Evolutionary conservation across 1,140 invertebrate species (phyloP).

Genomic region (Dendroctonus valens): DNA sequence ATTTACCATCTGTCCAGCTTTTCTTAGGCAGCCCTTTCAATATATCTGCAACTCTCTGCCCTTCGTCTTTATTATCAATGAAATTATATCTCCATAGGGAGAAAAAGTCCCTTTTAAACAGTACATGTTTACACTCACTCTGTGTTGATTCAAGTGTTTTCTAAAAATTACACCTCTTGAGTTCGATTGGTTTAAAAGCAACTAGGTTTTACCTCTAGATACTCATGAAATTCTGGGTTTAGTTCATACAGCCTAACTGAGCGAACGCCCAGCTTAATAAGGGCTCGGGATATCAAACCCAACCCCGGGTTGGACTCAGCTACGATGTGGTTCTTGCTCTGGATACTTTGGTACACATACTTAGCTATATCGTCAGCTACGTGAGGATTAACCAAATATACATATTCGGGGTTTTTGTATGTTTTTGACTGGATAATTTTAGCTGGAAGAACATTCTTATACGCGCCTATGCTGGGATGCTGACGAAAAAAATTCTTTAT

Average conservation of each 20-base stretch:
- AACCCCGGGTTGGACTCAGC: constrained; percentile 45
- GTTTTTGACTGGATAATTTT: no score
- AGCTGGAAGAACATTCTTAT: no score
- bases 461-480: no score
- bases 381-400: no score
- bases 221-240: constrained; percentile 39
- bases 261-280: constrained; percentile 37
- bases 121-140: constrained; percentile 4
- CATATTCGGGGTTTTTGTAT: no score
- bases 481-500: no score
- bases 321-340: constrained; percentile 36
- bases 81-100: constrained; percentile 34
- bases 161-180: constrained; percentile 2
- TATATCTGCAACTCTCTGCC: constrained; percentile 38
- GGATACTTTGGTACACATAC: constrained; percentile 34
- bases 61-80: constrained; percentile 42
- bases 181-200: no score
- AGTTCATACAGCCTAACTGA: constrained; percentile 42
- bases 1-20: constrained; percentile 45
- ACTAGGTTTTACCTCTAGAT: constrained; percentile 36
- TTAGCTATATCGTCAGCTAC: constrained; percentile 3
- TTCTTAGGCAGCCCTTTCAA: constrained; percentile 42
- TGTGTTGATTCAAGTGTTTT: neutral
- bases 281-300: constrained; percentile 40
- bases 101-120: constrained; percentile 44